phyloP scores from a whole-genome alignment of 2,797 vertebrate genomes.

The Champsocephalus esox region DNA sequence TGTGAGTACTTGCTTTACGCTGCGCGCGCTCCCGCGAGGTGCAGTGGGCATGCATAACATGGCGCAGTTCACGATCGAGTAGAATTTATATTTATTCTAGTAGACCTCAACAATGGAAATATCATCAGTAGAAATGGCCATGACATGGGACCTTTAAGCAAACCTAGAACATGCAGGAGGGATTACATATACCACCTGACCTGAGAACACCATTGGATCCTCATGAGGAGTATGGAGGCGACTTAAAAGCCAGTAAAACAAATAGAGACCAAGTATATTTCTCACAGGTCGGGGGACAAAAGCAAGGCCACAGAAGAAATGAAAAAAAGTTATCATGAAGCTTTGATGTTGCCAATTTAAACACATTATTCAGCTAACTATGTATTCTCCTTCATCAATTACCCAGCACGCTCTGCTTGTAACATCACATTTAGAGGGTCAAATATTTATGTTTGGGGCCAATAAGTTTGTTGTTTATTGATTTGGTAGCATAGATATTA shows the following conservation, averaged over 20 bases:
- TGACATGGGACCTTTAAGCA: not conserved
- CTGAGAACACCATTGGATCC: slow-evolving; percentile 1
- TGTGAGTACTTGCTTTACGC: no score
- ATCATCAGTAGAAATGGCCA: no score
- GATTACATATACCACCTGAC: slow-evolving; percentile 34
- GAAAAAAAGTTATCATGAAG: not conserved
- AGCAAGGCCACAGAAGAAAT: not conserved
- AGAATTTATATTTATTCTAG: no score
- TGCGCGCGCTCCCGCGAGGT: no score
- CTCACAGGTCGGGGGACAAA: not conserved
- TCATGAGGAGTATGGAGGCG: slow-evolving; percentile 9
- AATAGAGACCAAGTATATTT: slow-evolving; percentile 1
- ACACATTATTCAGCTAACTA: no score
- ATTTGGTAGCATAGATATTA: not conserved
- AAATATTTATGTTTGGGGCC: slow-evolving; percentile 4
- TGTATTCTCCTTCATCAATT: slow-evolving; percentile 4
- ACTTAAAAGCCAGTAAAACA: slow-evolving; percentile 17
- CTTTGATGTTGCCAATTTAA: not conserved
- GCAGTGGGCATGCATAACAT: no score
- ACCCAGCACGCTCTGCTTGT: slow-evolving; percentile 1
- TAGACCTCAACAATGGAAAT: no score
- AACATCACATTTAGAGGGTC: not conserved
- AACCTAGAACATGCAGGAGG: slow-evolving; percentile 26
- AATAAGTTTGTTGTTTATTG: not conserved
- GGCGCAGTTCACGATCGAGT: no score